Base-by-base conservation (phyloP, 2,888 invertebrate species). In the Hydropsyche betteni region DNA sequence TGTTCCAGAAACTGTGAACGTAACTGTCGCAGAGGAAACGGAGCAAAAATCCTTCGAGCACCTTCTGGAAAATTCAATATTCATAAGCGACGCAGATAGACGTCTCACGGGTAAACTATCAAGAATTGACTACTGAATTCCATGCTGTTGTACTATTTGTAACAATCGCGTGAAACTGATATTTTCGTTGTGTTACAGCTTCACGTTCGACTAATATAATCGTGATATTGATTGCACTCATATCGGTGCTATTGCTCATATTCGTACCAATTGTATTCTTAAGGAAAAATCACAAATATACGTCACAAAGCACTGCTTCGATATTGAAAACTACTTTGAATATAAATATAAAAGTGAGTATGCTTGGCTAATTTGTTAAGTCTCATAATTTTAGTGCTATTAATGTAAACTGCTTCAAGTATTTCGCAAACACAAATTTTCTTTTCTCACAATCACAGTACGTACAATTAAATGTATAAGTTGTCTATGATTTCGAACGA, bases 291-390 rank as follows among this genome's bases (percentile, higher is more conserved):
- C 89, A 90, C 80, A 90, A 91, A 80, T 79, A 77, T 64, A 83
- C 88, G 58, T 83, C 85, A 4, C 90, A 90, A 81, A 89, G 89
- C 68, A 90, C 90, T 4, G 89, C 89, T 4, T 88, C 89, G n/a
- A 85, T 90, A 70, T 83, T 90, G 58, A 86, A 89, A 80, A 90
- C 90, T 83, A 90, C 90, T 71, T 90, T 90, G 80, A 88, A 90
- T 77, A 89, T 92, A 78, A 91, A 91, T 83, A 90, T 91, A 89
- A 91, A 91, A 87, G 91, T 89, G 84, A 81, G 80, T n/a, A 24
- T 24, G 2, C 2, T 24, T 24, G 24, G 24, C 24, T 24, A 24
- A 24, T 2, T 24, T 24, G 24, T 24, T 24, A 24, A 24, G 24
- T 24, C 24, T 24, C 2, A 24, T 2, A 24, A 2, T 24, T 24